Base-by-base conservation (phyloP, 2,888 invertebrate species). In the Eulithis testata region DNA sequence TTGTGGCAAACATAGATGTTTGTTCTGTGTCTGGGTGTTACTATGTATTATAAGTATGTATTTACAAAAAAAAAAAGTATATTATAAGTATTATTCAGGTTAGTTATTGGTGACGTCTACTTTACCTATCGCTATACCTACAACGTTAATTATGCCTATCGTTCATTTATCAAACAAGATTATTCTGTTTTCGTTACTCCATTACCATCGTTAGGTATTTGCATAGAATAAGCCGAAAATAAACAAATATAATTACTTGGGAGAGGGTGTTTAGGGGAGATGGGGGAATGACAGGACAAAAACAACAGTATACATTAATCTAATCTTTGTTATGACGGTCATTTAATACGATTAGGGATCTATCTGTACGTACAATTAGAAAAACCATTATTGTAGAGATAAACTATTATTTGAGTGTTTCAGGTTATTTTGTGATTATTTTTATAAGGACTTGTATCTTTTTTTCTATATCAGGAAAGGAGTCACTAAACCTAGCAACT, bases 221-320 rank as follows among this genome's bases (percentile, higher is more conserved):
- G 44, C 62, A 62, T 66, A 50, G 50, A 45, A 55, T 62, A 66
- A 55, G 54, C 21, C 36, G 53, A 59, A 58, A 57, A 59, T 59
- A 66, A 50, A 61, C 53, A 61, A 65, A 62, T 54, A 47, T 62
- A 58, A 66, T 62, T 62, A 59, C 55, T 62, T 31, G 21, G 40
- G 27, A 12, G 37, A n/a, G 21, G 37, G 44, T 1, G 31, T 31
- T 31, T 31, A 51, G 12, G 31, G 27, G 53, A 7, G 53, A 6
- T 11, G 11, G 45, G 36, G 57, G 47, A 9, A 49, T 58, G 63
- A 58, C 53, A 49, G 36, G 49, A 14, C 53, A 11, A 52, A 62
- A 58, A 57, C 60, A 60, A 47, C 53, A 27, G 31, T 58, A 53
- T 59, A 40, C 53, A 58, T 63, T 52, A 58, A 63, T 58, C 45